A percentile compares a stretch with the other conserved stretches of the same genome.
These are phyloP conservation scores for Bradypodion pumilum DNA, from an alignment of 2,797 vertebrate genomes.

Conservation along the genomic window DNA sequence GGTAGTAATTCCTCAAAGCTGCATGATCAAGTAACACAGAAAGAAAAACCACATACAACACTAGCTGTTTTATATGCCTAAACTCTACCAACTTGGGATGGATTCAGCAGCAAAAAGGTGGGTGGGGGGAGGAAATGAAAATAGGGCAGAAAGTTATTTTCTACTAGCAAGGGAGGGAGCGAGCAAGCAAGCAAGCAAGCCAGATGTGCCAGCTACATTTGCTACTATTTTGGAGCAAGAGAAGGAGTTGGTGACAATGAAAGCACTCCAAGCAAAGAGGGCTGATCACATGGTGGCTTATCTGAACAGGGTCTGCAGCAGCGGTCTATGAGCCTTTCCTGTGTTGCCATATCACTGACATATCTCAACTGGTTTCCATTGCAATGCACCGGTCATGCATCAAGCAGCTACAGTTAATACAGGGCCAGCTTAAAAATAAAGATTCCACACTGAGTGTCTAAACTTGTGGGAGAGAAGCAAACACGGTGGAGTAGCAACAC, in stretches of 20 bases:
- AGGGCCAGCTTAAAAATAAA: background rate
- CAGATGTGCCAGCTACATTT: background rate
- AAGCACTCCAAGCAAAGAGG: background rate
- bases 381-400: background rate
- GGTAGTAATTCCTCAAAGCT: conserved; percentile 9
- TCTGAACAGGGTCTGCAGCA: background rate
- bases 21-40: background rate
- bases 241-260: background rate
- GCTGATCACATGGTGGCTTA: background rate
- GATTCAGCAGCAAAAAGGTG: background rate
- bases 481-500: background rate
- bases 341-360: background rate
- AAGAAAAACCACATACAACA: background rate
- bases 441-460: background rate
- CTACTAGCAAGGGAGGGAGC: conserved; percentile 1
- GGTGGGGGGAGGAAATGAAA: background rate
- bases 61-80: background rate
- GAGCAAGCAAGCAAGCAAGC: too few species aligned
- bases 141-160: background rate
- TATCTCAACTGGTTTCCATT: conserved; percentile 5
- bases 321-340: background rate
- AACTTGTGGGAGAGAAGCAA: background rate
- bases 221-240: background rate
- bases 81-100: background rate
- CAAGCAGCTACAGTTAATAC: background rate